Evolutionary conservation across 2,888 invertebrate species (phyloP).

Genomic region (Epirrhoe tristata): DNA sequence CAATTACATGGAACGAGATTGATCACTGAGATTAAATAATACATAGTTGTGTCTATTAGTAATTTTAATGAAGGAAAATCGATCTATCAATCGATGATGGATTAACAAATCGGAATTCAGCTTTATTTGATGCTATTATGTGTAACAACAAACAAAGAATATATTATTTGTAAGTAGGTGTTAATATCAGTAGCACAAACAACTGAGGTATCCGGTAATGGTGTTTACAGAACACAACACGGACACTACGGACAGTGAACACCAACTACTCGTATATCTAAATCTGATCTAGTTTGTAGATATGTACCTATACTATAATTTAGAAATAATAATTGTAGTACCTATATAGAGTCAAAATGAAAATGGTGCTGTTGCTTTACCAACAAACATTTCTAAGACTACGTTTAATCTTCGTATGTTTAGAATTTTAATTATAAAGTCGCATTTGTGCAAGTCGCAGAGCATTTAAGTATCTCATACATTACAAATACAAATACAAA

Average conservation of each 20-base stretch:
- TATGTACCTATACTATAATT: background rate
- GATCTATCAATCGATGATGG: too few species aligned
- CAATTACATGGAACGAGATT: background rate
- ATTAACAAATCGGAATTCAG: background rate
- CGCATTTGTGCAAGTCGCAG: background rate
- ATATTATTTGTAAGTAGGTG: slow-evolving; percentile 17
- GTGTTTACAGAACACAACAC: slow-evolving; percentile 18
- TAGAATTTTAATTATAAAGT: too few species aligned
- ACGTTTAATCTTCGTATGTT: too few species aligned
- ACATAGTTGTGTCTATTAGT: too few species aligned
- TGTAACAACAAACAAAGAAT: slow-evolving; percentile 15
- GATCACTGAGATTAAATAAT: too few species aligned
- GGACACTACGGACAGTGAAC: slow-evolving; percentile 18
- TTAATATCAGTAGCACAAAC: slow-evolving; percentile 20
- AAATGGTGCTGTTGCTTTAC: too few species aligned
- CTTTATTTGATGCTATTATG: slow-evolving; percentile 1
- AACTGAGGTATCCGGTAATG: slow-evolving; percentile 15
- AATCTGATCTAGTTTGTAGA: background rate
- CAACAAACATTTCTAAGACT: too few species aligned
- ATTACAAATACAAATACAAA: too few species aligned
- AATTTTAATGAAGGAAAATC: too few species aligned
- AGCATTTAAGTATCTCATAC: background rate
- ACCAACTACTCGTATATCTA: background rate
- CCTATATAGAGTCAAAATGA: too few species aligned
- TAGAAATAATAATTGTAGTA: background rate